Evolutionary conservation across 2,888 invertebrate genomes (phyloP).

Genomic region (Drosophila hawaiiensis): DNA sequence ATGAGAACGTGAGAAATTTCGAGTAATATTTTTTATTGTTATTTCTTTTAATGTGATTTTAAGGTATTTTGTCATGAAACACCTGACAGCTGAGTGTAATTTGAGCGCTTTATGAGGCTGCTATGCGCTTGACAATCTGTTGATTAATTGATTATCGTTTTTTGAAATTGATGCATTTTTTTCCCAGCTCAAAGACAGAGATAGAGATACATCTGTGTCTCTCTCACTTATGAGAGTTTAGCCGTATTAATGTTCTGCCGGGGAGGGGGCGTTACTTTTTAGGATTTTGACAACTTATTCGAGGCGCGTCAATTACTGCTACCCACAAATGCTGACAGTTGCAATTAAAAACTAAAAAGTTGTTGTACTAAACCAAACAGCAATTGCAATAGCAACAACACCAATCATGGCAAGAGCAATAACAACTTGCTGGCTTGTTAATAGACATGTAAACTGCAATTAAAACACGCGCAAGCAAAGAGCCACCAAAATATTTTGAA

Average conservation of each 20-base stretch:
- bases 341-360: conserved; percentile 69
- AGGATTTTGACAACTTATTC: conserved; percentile 63
- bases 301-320: conserved; percentile 67
- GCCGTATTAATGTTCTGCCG: background rate
- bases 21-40: conserved; percentile 29
- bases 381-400: conserved; percentile 33
- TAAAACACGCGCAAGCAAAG: conserved; percentile 67
- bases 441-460: conserved; percentile 79
- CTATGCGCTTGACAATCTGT: conserved; percentile 58
- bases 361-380: conserved; percentile 28
- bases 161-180: conserved; percentile 45
- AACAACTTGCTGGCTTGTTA: conserved; percentile 59
- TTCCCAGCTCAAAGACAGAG: background rate
- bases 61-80: conserved; percentile 63
- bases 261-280: conserved; percentile 43
- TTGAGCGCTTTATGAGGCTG: conserved; percentile 48
- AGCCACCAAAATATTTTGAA: conserved; percentile 73
- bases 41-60: conserved; percentile 52
- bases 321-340: conserved; percentile 77
- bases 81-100: conserved; percentile 61
- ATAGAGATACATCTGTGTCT: background rate
- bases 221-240: background rate
- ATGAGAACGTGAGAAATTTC: conserved; percentile 57
- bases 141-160: conserved; percentile 58
- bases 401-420: conserved; percentile 21